A percentile compares a stretch with the other conserved stretches of the same genome.
These are phyloP conservation scores for Epinephelus cyanopodus DNA, from an alignment of 2,113 vertebrate genomes.

Conservation along the genomic window DNA sequence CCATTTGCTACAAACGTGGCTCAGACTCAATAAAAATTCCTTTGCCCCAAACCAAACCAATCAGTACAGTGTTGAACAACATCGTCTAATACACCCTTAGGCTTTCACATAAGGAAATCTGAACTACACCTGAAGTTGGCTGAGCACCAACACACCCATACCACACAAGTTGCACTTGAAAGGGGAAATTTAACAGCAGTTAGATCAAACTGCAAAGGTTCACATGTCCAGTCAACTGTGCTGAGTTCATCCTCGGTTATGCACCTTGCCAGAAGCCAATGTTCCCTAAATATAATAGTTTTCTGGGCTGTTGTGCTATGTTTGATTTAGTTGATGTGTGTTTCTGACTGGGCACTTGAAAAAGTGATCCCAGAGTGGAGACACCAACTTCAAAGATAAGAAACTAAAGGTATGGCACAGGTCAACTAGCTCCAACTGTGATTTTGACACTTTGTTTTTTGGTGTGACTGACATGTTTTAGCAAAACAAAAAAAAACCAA, in stretches of 20 bases:
- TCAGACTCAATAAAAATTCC: background rate
- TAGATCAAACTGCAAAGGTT: conserved; percentile 10
- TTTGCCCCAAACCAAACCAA: background rate
- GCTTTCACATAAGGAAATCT: background rate
- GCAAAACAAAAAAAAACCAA: background rate
- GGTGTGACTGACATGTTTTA: background rate
- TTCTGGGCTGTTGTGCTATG: background rate
- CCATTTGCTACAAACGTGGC: background rate
- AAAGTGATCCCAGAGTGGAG: background rate
- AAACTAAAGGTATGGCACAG: background rate
- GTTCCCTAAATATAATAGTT: conserved; percentile 11
- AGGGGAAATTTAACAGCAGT: background rate
- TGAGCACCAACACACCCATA: background rate
- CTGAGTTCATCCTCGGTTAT: conserved; percentile 14
- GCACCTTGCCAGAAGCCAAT: conserved; percentile 10
- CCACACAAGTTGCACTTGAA: too few species aligned
- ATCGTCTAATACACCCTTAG: too few species aligned
- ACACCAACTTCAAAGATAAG: conserved; percentile 1
- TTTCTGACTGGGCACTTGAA: background rate
- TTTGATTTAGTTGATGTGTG: background rate
- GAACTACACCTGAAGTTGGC: background rate
- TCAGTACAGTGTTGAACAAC: background rate
- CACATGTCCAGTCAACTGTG: conserved; percentile 12
- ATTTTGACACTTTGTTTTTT: background rate
- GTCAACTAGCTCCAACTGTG: background rate